Evolutionary conservation across 2,797 vertebrate species (phyloP), one percentile per base, ranked within the genome.

Genomic region (Cygnus olor): DNA sequence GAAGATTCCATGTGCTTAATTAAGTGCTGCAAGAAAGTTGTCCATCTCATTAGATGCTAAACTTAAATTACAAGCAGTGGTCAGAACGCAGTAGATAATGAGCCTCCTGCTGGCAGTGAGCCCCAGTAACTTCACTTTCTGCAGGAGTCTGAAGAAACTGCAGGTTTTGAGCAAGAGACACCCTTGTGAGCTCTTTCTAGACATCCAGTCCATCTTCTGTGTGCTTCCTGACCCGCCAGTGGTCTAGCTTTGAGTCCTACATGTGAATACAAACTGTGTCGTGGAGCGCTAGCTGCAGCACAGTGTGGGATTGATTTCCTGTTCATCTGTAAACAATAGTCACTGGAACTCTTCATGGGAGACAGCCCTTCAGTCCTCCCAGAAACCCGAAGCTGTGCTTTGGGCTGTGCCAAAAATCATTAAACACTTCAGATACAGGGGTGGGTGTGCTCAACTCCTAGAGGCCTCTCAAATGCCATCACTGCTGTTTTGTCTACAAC

Each of bases 261-360:
- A 3, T 16, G 5, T 0, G 1, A 77, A 32, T 25, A 28, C 27
- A 28, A 72, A 11, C 47, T 22, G 9, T 53, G 3, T 30, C 45
- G 56, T 88, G 58, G 44, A 56, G 30, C 9, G 9, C 8, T 24
- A 45, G 60, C 85, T 89, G 85, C 68, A 17, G 32, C 1, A 0
- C 11, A 18, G 22, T 66, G 63, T 77, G 89, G 64, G 68, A 64
- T 74, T 91, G 53, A 80, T 89, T 93, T 94, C 88, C 84, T 95
- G 47, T 18, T 79, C 70, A 19, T 90, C 86, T 95, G 81, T 78
- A 85, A 95, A 80, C 64, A 82, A 13, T 71, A 57, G 68, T n/a
- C 14, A 11, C 70, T 57, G 38, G 72, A 54, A 40, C 54, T 54
- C 21, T 44, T 72, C 10, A 32, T 38, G 80, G 64, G 53, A 57